Conservation (phyloP, 2,888 invertebrate genomes). For the Tetranychus truncatus region DNA sequence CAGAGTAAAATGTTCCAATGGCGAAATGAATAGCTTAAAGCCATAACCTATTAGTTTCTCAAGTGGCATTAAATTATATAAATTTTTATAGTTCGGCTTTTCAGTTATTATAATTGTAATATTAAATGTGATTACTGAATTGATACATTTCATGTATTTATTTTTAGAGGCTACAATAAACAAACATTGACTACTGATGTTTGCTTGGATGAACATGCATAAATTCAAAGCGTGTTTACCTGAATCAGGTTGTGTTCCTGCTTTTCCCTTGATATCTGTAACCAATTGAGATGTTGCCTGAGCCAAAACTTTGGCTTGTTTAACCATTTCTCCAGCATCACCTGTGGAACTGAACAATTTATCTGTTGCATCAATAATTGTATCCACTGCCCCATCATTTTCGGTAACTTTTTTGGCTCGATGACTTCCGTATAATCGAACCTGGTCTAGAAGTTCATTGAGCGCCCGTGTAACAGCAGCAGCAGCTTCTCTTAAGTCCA, state of each 20-base stretch:
- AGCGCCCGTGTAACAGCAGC: constrained; percentile 68
- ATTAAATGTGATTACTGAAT: no score
- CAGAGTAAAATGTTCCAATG: background rate
- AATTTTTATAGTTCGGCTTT: no score
- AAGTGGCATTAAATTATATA: no score
- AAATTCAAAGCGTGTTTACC: background rate
- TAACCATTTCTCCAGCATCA: constrained; percentile 81
- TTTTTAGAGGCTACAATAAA: no score
- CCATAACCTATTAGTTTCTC: no score
- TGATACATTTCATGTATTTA: no score
- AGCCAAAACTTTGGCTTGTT: constrained; percentile 70
- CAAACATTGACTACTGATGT: no score
- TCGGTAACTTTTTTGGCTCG: constrained; percentile 30
- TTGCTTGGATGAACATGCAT: no score
- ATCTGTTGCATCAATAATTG: constrained; percentile 72
- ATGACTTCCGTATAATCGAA: constrained; percentile 33
- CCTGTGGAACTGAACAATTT: constrained; percentile 62
- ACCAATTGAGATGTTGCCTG: constrained; percentile 86
- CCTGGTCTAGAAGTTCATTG: constrained; percentile 71
- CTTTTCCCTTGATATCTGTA: constrained; percentile 81
- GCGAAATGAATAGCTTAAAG: no score
- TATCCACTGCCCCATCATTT: constrained; percentile 69
- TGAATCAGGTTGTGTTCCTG: constrained; percentile 65
- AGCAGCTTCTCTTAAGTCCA: constrained; percentile 61
- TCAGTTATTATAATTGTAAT: no score